Evolutionary conservation across 2,113 vertebrate species (phyloP).

Genomic region (Prinia subflava): DNA sequence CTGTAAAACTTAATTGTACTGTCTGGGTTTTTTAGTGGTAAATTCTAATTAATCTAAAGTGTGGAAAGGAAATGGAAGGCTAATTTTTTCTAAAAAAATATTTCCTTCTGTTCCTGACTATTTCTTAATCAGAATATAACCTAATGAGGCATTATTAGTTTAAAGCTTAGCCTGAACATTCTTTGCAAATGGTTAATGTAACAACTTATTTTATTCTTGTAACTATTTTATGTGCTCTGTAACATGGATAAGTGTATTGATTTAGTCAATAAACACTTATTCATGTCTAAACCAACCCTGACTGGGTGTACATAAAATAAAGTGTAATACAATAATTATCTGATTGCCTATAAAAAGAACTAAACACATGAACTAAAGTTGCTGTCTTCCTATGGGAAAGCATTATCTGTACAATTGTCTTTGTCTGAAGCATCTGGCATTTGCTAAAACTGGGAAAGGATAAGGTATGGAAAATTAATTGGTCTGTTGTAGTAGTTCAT

Average conservation of each 20-base stretch:
- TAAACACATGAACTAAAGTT: neutral
- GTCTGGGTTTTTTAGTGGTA: constrained; percentile 38
- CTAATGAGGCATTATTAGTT: constrained; percentile 48
- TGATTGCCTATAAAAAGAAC: constrained; percentile 25
- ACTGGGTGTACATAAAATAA: constrained; percentile 46
- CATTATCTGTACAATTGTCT: neutral
- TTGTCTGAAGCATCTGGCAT: neutral
- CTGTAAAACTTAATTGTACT: constrained; percentile 53
- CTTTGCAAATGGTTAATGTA: neutral
- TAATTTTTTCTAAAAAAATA: neutral
- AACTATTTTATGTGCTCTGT: constrained; percentile 19
- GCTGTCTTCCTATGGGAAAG: neutral
- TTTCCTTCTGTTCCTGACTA: constrained; percentile 40
- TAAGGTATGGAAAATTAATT: neutral
- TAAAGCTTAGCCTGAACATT: neutral
- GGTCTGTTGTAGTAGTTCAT: neutral
- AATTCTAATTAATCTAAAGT: constrained; percentile 61
- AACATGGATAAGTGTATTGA: constrained; percentile 34
- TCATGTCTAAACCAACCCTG: constrained; percentile 35
- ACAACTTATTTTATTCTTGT: constrained; percentile 23
- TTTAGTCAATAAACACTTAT: constrained; percentile 53
- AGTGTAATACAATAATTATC: constrained; percentile 34
- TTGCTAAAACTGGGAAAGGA: neutral
- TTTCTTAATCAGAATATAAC: constrained; percentile 48
- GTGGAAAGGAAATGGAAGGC: constrained; percentile 44